Evolutionary conservation across 2,888 invertebrate genomes (phyloP).

Genomic region (Platycnemis pennipes): DNA sequence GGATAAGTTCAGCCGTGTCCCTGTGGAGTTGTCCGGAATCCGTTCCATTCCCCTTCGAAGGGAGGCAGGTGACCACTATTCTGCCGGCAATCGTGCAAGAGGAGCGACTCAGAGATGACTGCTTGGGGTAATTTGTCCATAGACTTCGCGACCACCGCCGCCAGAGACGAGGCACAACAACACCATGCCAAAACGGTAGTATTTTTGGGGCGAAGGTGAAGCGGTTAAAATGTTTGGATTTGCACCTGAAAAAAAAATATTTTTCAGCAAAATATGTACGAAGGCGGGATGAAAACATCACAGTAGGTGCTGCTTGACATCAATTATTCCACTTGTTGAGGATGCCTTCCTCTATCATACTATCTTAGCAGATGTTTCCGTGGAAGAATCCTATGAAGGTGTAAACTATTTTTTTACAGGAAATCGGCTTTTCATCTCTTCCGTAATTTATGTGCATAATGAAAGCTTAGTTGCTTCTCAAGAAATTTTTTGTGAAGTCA

Average conservation of each 20-base stretch:
- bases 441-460: too few relatives aligned
- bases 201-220: constrained; percentile 71
- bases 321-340: background rate
- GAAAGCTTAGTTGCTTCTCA: too few relatives aligned
- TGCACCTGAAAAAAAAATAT: background rate
- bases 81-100: background rate
- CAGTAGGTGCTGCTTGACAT: background rate
- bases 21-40: background rate
- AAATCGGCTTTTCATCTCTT: too few relatives aligned
- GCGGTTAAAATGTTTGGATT: background rate
- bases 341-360: too few relatives aligned
- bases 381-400: too few relatives aligned
- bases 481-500: too few relatives aligned
- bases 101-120: constrained; percentile 81
- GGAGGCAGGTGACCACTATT: background rate
- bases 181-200: constrained; percentile 78
- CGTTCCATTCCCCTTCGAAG: background rate
- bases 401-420: too few relatives aligned
- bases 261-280: background rate
- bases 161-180: constrained; percentile 83
- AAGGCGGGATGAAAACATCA: background rate
- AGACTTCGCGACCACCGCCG: constrained; percentile 83
- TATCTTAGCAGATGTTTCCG: too few relatives aligned
- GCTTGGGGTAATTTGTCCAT: constrained; percentile 87
- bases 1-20: background rate